Evolutionary conservation across 2,888 invertebrate species (phyloP).

Genomic region (Aelia acuminata): DNA sequence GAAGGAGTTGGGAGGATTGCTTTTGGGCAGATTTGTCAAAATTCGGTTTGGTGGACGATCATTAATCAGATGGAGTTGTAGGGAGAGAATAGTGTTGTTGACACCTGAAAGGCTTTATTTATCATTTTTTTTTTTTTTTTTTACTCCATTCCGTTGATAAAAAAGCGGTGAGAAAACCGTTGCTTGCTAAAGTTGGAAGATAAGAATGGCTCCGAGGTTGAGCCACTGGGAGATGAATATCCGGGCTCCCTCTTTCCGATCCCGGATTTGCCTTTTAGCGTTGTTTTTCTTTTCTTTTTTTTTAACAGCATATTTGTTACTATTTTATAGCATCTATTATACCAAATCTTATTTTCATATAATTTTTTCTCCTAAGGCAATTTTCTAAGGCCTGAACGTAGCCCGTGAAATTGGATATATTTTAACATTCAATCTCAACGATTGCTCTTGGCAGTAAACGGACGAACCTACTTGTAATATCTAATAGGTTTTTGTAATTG

Average conservation of each 20-base stretch:
- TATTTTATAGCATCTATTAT: neutral
- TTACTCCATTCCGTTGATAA: neutral
- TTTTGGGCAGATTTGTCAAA: too few species aligned
- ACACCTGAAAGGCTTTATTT: too few species aligned
- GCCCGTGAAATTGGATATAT: neutral
- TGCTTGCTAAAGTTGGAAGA: neutral
- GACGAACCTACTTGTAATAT: neutral
- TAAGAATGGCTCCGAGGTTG: neutral
- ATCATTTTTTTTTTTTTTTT: too few species aligned
- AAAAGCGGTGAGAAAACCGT: constrained; percentile 6
- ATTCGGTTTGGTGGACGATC: too few species aligned
- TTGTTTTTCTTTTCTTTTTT: constrained; percentile 5
- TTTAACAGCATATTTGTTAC: neutral
- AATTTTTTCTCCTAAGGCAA: neutral
- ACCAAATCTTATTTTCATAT: constrained; percentile 5
- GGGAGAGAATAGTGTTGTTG: too few species aligned
- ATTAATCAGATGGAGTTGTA: too few species aligned
- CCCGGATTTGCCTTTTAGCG: neutral
- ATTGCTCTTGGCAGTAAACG: neutral
- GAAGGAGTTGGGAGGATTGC: too few species aligned
- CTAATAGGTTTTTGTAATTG: neutral
- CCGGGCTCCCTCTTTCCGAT: neutral
- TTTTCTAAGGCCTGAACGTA: neutral
- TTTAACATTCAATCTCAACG: neutral
- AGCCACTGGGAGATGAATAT: constrained; percentile 29